Evolutionary conservation across 2,888 invertebrate genomes (phyloP), one percentile per base, ranked within the genome.

Genomic region (Phasia obesa): DNA sequence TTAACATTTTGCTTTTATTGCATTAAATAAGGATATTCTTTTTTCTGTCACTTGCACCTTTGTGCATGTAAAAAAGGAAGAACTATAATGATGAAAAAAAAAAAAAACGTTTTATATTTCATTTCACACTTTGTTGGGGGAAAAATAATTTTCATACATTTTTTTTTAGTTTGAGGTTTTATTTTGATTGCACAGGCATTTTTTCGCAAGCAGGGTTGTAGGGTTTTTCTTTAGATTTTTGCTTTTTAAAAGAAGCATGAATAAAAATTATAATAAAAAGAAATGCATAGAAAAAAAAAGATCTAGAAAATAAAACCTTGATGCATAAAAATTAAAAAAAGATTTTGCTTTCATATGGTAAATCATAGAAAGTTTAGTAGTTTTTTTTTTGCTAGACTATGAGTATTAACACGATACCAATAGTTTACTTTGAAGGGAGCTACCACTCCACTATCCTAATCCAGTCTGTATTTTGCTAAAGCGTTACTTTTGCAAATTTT

Each of bases 121-220:
- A 80, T 77, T 85, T 82, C 76, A 82, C 85, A 77, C 84, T 84
- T 76, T 82, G 71, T 75, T 55, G 47, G 19, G 60, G 64, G 49
- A 17, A 55, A 69, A 76, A 76, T 62, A 47, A 77, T 80, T 81
- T 81, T 76, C 73, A 78, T 81, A 81, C 76, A 81, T 81, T 81
- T 74, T 83, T 80, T 81, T 65, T 51, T 42, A 44, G 35, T 59
- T 75, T 42, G 60, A 53, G 73, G 59, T 53, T 69, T 62, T 51
- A 74, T 47, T 67, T 53, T 21, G 25, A 31, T 60, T 64, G 31
- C 27, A 49, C 35, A 35, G 13, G 38, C 38, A 55, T 31, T 27
- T 31, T 57, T 62, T 60, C 19, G 2, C 15, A 42, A 19, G n/a
- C 5, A 15, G n/a, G n/a, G 47, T 73, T 38, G 38, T 27, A 21